These are phyloP conservation scores for Orientallactaga sibirica DNA, from an alignment of 2,797 vertebrate species.

Conservation along the genomic window DNA sequence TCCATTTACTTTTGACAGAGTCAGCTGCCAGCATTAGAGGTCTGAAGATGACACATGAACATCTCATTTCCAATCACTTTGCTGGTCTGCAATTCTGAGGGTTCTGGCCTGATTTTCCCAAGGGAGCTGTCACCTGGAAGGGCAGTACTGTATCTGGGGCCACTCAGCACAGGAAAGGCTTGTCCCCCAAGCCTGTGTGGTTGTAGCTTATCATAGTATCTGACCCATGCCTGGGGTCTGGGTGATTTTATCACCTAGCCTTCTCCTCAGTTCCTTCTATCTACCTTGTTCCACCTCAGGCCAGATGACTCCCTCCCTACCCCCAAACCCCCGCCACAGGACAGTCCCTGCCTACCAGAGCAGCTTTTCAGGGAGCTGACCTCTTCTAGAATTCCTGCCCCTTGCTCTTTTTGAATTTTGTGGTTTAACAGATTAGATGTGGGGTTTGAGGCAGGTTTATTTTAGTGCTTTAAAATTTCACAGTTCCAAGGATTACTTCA, in stretches of 20 bases:
- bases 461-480: conserved; percentile 38
- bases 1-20: background rate
- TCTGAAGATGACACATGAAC: background rate
- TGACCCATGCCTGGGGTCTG: background rate
- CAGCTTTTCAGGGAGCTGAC: background rate
- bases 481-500: background rate
- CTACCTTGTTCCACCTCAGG: background rate
- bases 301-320: background rate
- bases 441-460: conserved; percentile 42
- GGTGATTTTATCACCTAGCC: background rate
- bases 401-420: background rate
- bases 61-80: background rate
- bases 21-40: background rate
- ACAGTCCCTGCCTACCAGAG: background rate
- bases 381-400: background rate
- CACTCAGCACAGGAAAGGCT: background rate
- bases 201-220: background rate
- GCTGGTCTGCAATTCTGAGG: background rate
- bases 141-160: background rate
- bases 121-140: background rate
- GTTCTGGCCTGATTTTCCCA: background rate
- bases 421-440: background rate
- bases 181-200: background rate
- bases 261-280: background rate
- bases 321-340: too few relatives aligned